A percentile compares a stretch with the other conserved stretches of the same genome.
These are phyloP conservation scores for Pseudonaja textilis DNA, from an alignment of 2,113 vertebrate genomes.

Conservation along the genomic window DNA sequence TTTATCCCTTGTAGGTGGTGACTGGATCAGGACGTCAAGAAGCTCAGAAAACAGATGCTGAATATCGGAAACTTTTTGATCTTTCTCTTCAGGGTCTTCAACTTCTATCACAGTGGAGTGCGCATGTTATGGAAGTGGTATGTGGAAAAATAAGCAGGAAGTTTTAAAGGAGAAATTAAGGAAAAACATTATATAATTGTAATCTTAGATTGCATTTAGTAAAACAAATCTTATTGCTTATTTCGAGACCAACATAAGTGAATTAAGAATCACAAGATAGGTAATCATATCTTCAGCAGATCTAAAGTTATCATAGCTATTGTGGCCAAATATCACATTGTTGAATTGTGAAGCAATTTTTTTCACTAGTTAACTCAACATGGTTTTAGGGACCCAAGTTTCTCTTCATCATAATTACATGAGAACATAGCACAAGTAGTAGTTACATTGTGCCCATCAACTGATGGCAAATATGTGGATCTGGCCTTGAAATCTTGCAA, in stretches of 20 bases:
- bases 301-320: background rate
- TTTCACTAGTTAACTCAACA: background rate
- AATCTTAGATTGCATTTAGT: background rate
- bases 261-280: background rate
- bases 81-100: conserved; percentile 94
- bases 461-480: background rate
- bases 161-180: background rate
- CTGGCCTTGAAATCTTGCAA: background rate
- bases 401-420: background rate
- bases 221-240: background rate
- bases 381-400: background rate
- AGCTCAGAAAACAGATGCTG: conserved; percentile 87
- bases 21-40: conserved; percentile 96
- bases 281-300: background rate
- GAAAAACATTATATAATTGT: background rate
- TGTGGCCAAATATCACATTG: background rate
- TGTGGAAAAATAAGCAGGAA: conserved; percentile 34
- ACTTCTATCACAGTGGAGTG: conserved; percentile 97
- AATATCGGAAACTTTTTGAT: conserved; percentile 95
- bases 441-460: background rate
- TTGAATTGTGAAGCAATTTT: background rate
- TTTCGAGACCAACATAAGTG: background rate
- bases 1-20: conserved; percentile 79
- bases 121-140: conserved; percentile 99
- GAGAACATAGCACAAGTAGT: background rate